These are phyloP conservation scores for Drosophila pseudoananassae DNA, from an alignment of 1,140 invertebrate species.

Conservation along the genomic window DNA sequence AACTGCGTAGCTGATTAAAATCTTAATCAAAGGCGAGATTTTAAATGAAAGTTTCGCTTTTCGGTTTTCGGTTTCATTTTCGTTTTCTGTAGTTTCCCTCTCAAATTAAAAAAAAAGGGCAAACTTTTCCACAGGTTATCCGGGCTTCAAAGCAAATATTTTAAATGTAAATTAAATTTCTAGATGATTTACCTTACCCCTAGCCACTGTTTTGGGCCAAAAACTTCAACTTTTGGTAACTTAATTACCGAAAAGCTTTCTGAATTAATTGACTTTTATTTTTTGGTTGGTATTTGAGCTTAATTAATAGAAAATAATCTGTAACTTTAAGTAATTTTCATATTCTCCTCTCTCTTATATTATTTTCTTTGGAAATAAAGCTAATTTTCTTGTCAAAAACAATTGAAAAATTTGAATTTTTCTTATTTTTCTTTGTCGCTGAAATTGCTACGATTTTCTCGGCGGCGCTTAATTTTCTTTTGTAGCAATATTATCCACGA, in stretches of 20 bases:
- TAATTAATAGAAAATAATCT: background rate
- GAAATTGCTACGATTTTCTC: constrained; percentile 13
- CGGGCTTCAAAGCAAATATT: constrained; percentile 22
- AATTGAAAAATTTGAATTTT: constrained; percentile 23
- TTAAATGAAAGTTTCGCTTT: constrained; percentile 29
- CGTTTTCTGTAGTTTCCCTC: background rate
- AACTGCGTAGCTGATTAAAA: constrained; percentile 25
- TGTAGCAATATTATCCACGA: constrained; percentile 15
- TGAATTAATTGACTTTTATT: constrained; percentile 5
- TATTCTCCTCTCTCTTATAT: background rate
- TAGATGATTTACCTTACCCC: background rate
- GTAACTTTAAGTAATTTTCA: background rate
- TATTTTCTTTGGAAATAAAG: constrained; percentile 1
- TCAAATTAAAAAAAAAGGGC: background rate
- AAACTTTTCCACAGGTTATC: background rate
- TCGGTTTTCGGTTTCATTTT: constrained; percentile 11
- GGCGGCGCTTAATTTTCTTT: constrained; percentile 28
- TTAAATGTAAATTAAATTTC: constrained; percentile 4
- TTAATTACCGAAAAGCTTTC: constrained; percentile 8
- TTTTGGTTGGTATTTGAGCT: background rate
- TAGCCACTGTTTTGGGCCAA: too few species aligned
- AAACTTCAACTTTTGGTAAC: constrained; percentile 6
- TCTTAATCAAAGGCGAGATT: constrained; percentile 37
- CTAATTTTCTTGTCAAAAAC: constrained; percentile 17
- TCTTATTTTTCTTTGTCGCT: constrained; percentile 11